Evolutionary conservation across 2,113 vertebrate species (phyloP), one percentile per base, ranked within the genome.

Genomic region (Lepidothrix coronata): DNA sequence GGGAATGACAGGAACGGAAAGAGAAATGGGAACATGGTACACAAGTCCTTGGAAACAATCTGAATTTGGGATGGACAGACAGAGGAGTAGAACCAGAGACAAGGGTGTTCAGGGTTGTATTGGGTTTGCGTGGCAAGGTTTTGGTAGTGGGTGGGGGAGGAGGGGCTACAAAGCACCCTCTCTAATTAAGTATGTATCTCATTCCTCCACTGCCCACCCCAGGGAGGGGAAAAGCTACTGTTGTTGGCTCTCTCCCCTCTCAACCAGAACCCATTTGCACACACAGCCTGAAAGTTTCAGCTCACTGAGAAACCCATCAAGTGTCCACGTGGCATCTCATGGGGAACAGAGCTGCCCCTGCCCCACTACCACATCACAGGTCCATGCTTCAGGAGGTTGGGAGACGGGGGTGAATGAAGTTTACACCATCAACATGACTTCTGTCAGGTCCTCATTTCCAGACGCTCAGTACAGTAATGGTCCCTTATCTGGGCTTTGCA

Each of bases 231-330:
- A 78, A 74, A 85, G 18, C 43, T 43, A 30, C 30, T 61, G 70
- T 49, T 77, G 15, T 28, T n/a, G 6, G 51, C n/a, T 66, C 15
- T 35, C 25, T 55, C 17, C 11, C 35, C 33, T 55, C 55, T 78
- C 35, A 73, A 12, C 20, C 41, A 85, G 51, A 41, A 91, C 8
- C 13, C 3, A 0, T 35, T 20, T 59, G 31, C 46, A 66, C 41
- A 52, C 41, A 43, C 9, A 41, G 46, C 52, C 79, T 41, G 49
- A 16, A 49, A 59, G 66, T 31, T 48, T 80, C 74, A 74, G 41
- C 23, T 68, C 43, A 22, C 41, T n/a, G 51, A 85, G 71, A 78
- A 78, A 65, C 2, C 17, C 3, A 0, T 12, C 0, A 0, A 54
- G 44, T 46, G 16, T 30, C 35, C 18, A 12, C 1, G 0, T 14